Evolutionary conservation across 1,140 invertebrate genomes (phyloP), one percentile per base, ranked within the genome.

Genomic region (Drosophila novamexicana): DNA sequence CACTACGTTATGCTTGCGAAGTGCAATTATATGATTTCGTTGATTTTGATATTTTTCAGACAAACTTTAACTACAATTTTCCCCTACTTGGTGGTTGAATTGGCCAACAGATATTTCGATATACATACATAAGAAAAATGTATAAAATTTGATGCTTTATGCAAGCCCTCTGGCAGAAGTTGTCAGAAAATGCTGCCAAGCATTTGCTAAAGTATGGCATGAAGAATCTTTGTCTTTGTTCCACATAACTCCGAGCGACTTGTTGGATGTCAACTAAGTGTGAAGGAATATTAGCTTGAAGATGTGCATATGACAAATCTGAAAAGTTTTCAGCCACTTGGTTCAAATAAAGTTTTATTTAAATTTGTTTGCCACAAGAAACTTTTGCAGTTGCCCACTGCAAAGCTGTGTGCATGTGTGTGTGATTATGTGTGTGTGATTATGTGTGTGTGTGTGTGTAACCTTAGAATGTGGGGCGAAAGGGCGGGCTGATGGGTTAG

Each of bases 281-380:
- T 57, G 77, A 54, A 54, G 56, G 64, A 70, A 81, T 83, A 83
- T 83, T 81, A 83, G 81, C 77, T 68, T 50, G 34, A 64, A 78
- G 69, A 77, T 75, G 71, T 72, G 82, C 78, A 81, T 76, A 79
- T 82, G 82, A 88, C 82, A 86, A 86, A 88, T 86, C 79, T 73
- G 49, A 88, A 86, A 86, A 86, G 37, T 86, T 86, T 81, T 70
- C 66, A 75, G 79, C 64, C 82, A 77, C 75, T 78, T 62, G 61
- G 36, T 32, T 50, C 52, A 54, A 59, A 63, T 71, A 71, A 75
- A 64, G 53, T 58, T 68, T 79, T 71, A 64, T 56, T 52, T 78
- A 75, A 75, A 75, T 70, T 70, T 52, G 68, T 50, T 77, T 81
- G 52, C 49, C 50, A 63, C 62, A 64, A 45, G 54, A 67, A 86